These are phyloP conservation scores for Drosophila sulfurigaster DNA, from an alignment of 1,140 invertebrate genomes.

Conservation along the genomic window DNA sequence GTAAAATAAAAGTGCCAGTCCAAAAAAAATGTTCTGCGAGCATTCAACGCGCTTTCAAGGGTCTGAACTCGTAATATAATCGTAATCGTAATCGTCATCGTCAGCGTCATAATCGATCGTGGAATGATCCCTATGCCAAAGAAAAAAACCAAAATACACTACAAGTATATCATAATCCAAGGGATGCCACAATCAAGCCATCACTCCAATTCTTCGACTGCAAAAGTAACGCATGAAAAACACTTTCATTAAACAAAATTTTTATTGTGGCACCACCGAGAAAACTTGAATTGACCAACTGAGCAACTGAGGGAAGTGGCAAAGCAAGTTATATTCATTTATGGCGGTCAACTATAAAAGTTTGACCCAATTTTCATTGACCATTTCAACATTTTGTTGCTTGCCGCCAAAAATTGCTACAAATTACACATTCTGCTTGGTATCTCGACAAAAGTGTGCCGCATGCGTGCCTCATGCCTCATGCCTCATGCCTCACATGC, in stretches of 20 bases:
- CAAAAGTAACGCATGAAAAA: slow-evolving; percentile 56
- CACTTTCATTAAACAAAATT: slow-evolving; percentile 81
- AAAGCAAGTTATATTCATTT: slow-evolving; percentile 65
- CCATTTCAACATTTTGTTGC: slow-evolving; percentile 40
- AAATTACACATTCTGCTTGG: slow-evolving; percentile 78
- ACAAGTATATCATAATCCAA: slow-evolving; percentile 66
- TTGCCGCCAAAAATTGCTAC: slow-evolving; percentile 68
- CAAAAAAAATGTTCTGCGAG: slow-evolving; percentile 13
- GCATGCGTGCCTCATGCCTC: slow-evolving; percentile 71
- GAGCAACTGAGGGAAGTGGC: not conserved
- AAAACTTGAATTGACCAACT: not conserved
- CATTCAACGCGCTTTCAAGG: slow-evolving; percentile 62
- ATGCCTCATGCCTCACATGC: slow-evolving; percentile 50
- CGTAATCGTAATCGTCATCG: slow-evolving; percentile 31
- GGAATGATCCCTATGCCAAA: slow-evolving; percentile 6
- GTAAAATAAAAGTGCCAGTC: slow-evolving; percentile 51
- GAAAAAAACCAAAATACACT: not conserved
- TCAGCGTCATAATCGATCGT: slow-evolving; percentile 27
- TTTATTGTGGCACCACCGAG: slow-evolving; percentile 72
- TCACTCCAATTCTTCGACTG: slow-evolving; percentile 55
- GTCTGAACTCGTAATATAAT: slow-evolving; percentile 54
- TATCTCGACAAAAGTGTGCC: slow-evolving; percentile 78
- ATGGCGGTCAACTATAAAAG: slow-evolving; percentile 73
- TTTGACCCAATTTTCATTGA: slow-evolving; percentile 73
- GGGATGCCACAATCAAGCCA: slow-evolving; percentile 73